Evolutionary conservation across 2,113 vertebrate species (phyloP).

Genomic region (Cygnus atratus): DNA sequence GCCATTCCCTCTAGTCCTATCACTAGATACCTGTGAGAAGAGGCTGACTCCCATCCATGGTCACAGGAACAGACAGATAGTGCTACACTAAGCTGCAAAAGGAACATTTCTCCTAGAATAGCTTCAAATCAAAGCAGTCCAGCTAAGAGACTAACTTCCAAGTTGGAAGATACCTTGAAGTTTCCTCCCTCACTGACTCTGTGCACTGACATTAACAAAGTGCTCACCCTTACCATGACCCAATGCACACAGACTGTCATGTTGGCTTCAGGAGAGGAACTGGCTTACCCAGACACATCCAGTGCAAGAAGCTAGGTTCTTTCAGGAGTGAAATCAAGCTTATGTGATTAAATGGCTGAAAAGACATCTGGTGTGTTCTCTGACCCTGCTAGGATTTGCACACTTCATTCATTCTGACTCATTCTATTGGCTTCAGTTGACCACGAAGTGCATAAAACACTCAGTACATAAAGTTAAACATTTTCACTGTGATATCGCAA

Average conservation of each 20-base stretch:
- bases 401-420: background rate
- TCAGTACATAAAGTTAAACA: background rate
- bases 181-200: background rate
- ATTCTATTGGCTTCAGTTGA: background rate
- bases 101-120: background rate
- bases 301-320: background rate
- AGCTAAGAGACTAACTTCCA: background rate
- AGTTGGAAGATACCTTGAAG: background rate
- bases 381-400: background rate
- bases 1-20: no score
- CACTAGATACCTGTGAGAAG: no score
- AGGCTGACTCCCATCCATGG: background rate
- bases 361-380: background rate
- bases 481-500: background rate
- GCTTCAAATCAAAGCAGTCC: background rate
- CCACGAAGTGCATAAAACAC: background rate
- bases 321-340: background rate
- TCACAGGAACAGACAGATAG: background rate
- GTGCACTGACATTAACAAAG: background rate
- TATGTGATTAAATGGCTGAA: background rate
- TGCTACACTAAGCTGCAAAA: background rate
- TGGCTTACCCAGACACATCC: background rate
- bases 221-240: background rate
- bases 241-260: background rate
- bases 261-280: accelerated